Evolutionary conservation across 1,140 invertebrate genomes (phyloP), one percentile per base, ranked within the genome.

Genomic region (Pseudomyrmex concolor): DNA sequence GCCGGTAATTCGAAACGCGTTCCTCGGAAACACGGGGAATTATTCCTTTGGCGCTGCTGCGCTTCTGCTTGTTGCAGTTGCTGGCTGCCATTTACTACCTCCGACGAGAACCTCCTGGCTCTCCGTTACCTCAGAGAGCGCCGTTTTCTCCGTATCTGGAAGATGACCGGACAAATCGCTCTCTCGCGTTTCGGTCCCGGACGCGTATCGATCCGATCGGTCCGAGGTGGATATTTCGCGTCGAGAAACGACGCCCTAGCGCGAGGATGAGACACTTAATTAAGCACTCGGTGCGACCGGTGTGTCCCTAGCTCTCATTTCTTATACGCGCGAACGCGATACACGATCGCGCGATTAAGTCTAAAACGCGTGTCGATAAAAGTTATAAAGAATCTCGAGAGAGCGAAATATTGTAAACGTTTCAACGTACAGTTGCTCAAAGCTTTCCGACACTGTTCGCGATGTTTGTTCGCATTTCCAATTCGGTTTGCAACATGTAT

Each of bases 1-100:
- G 85, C 86, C 68, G 87, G 91, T 92, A 91, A 93, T 93, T 93
- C 89, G 90, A 93, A 92, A 91, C 92, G 89, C 91, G 91, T 89
- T 91, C 89, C 90, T 90, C 87, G 87, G 89, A 90, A 92, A 90
- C 88, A 91, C 90, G 89, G 88, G 86, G 90, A 91, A 87, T 91
- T 90, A 89, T 91, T 91, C 84, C 89, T 90, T 90, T 89, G 86
- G 86, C 74, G 81, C 60, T 88, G 76, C 81, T 77, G 83, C 86
- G 67, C 87, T 78, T 62, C 86, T 62, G 71, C 60, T 34, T 70
- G 78, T 60, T 72, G 74, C 74, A 80, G 70, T 73, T 73, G 51
- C 48, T 67, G 59, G 59, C 83, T 66, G 66, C 84, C 62, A 55
- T 55, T 34, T 80, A 80, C 68, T 64, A 43, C 51, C 73, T 73